Evolutionary conservation across 2,113 vertebrate genomes (phyloP).

Genomic region (Polyodon spathula): DNA sequence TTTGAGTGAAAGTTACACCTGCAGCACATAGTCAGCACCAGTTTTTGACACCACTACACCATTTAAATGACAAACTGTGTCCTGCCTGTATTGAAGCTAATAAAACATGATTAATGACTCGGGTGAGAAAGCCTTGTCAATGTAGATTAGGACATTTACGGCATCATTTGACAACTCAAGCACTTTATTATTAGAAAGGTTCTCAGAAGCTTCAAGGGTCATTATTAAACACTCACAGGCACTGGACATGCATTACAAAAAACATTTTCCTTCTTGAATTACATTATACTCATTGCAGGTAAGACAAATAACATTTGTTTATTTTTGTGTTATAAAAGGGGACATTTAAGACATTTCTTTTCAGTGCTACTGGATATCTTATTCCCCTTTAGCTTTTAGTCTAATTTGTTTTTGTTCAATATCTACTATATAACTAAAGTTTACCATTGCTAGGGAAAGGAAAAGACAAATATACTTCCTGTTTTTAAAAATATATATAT

Average conservation of each 20-base stretch:
- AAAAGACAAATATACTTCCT: no score
- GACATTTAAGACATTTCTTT: no score
- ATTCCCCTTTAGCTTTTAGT: no score
- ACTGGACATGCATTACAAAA: constrained; percentile 39
- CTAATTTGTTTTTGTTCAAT: no score
- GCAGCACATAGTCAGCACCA: constrained; percentile 39
- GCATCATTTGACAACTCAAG: constrained; percentile 56
- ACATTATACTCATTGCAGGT: background rate
- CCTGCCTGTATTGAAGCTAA: constrained; percentile 41
- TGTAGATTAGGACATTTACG: constrained; percentile 60
- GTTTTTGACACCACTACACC: constrained; percentile 41
- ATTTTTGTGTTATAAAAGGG: no score
- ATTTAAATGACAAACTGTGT: constrained; percentile 41
- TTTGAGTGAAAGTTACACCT: constrained; percentile 51
- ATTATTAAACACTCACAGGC: constrained; percentile 53
- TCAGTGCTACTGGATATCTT: no score
- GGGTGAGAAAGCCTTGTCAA: constrained; percentile 48
- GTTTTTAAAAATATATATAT: no score
- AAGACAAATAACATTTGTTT: no score
- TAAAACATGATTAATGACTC: constrained; percentile 62
- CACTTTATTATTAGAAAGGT: constrained; percentile 60
- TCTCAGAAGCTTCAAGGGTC: constrained; percentile 31
- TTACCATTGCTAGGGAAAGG: no score
- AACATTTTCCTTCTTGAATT: constrained; percentile 25
- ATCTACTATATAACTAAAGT: no score